Evolutionary conservation across 2,797 vertebrate genomes (phyloP), one percentile per base, ranked within the genome.

Genomic region (Xyrichtys novacula): DNA sequence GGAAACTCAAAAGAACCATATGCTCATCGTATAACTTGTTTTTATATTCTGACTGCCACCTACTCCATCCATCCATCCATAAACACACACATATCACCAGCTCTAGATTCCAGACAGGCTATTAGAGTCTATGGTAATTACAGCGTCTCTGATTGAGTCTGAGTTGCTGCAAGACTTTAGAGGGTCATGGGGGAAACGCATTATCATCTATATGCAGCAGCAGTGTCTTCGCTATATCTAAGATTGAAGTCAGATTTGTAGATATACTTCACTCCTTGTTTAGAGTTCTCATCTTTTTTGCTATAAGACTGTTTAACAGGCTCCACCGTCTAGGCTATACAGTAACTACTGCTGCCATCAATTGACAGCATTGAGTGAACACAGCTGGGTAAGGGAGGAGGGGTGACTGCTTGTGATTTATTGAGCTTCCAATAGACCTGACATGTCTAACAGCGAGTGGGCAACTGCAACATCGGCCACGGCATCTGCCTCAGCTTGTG

Each of bases 141-240:
- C 48, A 31, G 49, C 65, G 60, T 63, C 68, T 74, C 78, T 52
- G 79, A 80, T 59, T 23, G 59, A 62, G 61, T 68, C 52, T 65
- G n/a, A 53, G 63, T 69, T 60, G 61, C 49, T 19, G 46, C 2
- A 1, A 38, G 39, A 71, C 22, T 66, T 36, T 17, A 62, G 17
- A 15, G 52, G 81, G 77, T 88, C 64, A 77, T 46, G 25, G 5
- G 17, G 47, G 50, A 50, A 71, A 28, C 44, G 48, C 46, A 58
- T 87, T 76, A 86, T 92, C 81, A 85, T 72, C 53, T 59, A 50
- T 52, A 52, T 52, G 59, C 71, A 73, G 52, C 74, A 70, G 56
- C 68, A 65, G 61, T 7, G 14, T 63, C 38, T 61, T 39, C 20
- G 58, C 46, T 66, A 63, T 61, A 50, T 58, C 38, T 57, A 61